Percentiles rank a stretch among this genome's conserved stretches.
phyloP scores from a whole-genome alignment of 2,888 invertebrate genomes.

The Hartigia nigra region DNA sequence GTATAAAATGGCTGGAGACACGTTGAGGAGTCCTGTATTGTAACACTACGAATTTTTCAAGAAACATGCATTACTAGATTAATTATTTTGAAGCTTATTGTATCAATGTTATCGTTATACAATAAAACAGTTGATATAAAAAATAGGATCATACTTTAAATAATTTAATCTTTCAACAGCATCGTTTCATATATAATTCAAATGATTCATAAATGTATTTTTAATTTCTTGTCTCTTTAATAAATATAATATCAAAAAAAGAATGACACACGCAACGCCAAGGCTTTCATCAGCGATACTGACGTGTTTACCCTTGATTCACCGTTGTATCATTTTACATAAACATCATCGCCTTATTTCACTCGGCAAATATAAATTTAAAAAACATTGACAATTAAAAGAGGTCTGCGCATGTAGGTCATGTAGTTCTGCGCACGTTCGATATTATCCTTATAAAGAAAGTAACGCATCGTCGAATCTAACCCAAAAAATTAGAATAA shows the following conservation, averaged over 20 bases:
- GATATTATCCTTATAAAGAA: background rate
- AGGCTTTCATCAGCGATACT: background rate
- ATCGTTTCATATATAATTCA: background rate
- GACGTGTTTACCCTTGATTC: background rate
- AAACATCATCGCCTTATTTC: background rate
- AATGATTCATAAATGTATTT: background rate
- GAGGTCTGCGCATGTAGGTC: no score
- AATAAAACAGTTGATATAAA: background rate
- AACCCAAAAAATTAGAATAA: background rate
- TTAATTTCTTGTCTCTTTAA: background rate
- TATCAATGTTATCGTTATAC: background rate
- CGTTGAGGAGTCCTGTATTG: constrained; percentile 26
- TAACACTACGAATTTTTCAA: constrained; percentile 13
- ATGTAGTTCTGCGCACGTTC: no score
- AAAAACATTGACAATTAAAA: no score
- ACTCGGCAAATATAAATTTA: no score
- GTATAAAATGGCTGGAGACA: constrained; percentile 50
- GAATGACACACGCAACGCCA: background rate
- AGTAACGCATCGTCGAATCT: background rate
- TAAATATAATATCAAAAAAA: background rate
- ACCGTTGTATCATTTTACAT: background rate
- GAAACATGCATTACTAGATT: constrained; percentile 15
- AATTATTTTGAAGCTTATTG: constrained; percentile 2
- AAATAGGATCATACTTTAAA: background rate
- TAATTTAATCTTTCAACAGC: background rate